phyloP scores from a whole-genome alignment of 92 coral and sea anemone genomes.

The Zoanthus solanderi region DNA sequence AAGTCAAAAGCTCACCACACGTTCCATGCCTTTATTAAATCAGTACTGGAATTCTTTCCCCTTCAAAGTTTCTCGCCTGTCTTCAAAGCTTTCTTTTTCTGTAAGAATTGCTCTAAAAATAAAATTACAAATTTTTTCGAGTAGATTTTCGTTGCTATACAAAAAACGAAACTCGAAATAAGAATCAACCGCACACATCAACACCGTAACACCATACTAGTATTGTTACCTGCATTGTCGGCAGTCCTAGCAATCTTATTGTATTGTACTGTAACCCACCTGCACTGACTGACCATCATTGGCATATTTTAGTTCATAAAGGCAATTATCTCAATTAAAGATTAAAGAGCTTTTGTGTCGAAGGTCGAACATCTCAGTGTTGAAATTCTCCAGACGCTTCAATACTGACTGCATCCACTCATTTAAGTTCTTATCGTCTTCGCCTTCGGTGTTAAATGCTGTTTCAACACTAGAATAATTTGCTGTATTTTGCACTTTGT shows the following conservation, averaged over 20 bases:
- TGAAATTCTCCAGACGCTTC: not conserved
- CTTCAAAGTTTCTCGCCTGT: not conserved
- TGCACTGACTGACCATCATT: no score
- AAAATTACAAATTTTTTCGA: conserved; percentile 31
- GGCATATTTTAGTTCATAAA: no score
- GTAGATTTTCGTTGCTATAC: not conserved
- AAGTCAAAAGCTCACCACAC: no score
- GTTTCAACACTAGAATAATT: no score
- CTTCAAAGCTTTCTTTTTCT: not conserved
- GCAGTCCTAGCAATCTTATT: no score
- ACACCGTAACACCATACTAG: no score
- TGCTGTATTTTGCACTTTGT: not conserved
- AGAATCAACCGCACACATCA: no score
- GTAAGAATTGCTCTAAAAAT: conserved; percentile 32
- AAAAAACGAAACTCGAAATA: conserved; percentile 26
- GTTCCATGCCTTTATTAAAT: not conserved
- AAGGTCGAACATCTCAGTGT: not conserved
- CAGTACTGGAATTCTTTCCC: not conserved
- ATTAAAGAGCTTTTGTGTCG: not conserved
- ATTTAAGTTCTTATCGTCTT: not conserved
- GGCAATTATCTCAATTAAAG: no score
- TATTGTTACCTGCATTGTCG: no score
- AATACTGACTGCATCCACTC: conserved; percentile 1
- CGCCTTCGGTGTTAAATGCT: no score
- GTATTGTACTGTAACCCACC: no score